Base-by-base conservation (phyloP, 2,113 vertebrate genomes). In the Jaculus jaculus region DNA sequence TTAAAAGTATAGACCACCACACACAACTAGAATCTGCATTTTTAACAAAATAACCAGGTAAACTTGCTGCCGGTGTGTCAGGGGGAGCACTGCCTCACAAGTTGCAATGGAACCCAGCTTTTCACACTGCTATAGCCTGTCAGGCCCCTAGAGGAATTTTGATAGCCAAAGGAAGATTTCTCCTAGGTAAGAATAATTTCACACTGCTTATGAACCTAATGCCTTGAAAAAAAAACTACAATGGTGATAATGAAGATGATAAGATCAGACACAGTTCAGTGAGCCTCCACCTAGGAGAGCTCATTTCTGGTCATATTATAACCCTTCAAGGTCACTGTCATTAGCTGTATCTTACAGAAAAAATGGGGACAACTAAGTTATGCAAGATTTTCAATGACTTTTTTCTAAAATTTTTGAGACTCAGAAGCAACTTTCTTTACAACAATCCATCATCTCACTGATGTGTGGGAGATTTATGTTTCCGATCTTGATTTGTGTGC, bases 291-390 rank as follows among this genome's bases (percentile, higher is more conserved):
- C 82, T 65, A 69, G 13, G 58, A 68, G 21, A 30, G 30, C 11
- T 74, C 92, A 30, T 93, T 80, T 93, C 77, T 87, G 28, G 51
- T 91, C 24, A 77, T 58, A 60, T 28, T 69, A 71, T 78, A 82
- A 60, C 71, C 81, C 66, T 47, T 20, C 7, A 77, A 51, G 18
- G 15, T 88, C 69, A 21, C 34, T 51, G 42, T 79, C 61, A 72
- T 37, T 69, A 92, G 68, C 37, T 63, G 80, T 10, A 18, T 47
- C n/a, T 61, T 71, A 79, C 11, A 92, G 32, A 79, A 81, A 91
- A 90, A 54, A 17, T 8, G 7, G 82, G 47, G 34, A 37, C 60
- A 88, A 87, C 5, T 20, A 84, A 65, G 28, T 68, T 84, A 60
- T 28, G 30, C 23, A 26, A 60, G 30, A 78, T 24, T 73, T 90